Percentiles rank a stretch among this genome's conserved stretches.
phyloP scores from a whole-genome alignment of 92 coral and sea anemone genomes.

The Umimayanthus chanpuru region DNA sequence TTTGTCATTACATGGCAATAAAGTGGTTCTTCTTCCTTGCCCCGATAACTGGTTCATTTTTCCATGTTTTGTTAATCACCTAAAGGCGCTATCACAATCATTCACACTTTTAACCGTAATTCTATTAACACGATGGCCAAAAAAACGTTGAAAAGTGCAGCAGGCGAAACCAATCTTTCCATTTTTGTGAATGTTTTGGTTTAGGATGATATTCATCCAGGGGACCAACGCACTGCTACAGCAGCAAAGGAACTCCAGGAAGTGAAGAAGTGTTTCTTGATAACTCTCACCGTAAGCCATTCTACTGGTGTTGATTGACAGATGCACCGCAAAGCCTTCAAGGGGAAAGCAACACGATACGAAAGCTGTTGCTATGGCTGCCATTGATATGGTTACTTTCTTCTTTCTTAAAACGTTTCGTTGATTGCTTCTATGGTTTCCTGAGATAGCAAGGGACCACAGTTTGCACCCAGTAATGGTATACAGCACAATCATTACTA shows the following conservation, averaged over 20 bases:
- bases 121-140: constrained; percentile 16
- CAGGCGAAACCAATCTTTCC: not conserved
- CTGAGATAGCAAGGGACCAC: not conserved
- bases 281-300: not conserved
- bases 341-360: constrained; percentile 22
- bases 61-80: not conserved
- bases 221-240: not conserved
- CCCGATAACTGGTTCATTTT: not conserved
- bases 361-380: constrained; percentile 26
- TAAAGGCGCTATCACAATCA: not conserved
- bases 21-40: not conserved
- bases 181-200: constrained; percentile 17
- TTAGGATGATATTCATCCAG: constrained; percentile 2
- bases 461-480: constrained; percentile 6
- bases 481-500: not conserved
- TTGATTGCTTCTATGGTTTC: not conserved
- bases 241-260: not conserved
- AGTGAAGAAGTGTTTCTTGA: not conserved
- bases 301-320: not conserved
- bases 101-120: constrained; percentile 21
- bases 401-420: not conserved
- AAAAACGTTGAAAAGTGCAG: not conserved
- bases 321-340: not conserved
- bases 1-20: not conserved
- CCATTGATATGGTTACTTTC: constrained; percentile 27